These are phyloP conservation scores for Heliconius eleuchia DNA, from an alignment of 1,140 invertebrate species.

Conservation along the genomic window DNA sequence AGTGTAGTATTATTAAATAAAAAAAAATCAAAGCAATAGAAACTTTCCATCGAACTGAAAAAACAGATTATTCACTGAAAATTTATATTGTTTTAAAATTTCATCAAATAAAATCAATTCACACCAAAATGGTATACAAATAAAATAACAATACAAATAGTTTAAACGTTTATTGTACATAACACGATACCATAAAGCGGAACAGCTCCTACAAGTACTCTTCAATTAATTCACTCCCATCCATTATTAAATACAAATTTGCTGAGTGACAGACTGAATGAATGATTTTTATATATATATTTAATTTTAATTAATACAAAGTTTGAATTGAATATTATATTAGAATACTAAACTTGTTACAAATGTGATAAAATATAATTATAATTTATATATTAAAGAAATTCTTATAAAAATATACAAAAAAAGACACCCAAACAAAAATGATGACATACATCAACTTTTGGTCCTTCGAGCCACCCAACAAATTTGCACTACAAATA, in stretches of 20 bases:
- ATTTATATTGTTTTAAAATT: too few species aligned
- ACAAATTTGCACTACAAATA: constrained; percentile 3
- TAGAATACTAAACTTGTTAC: too few species aligned
- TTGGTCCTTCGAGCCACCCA: constrained; percentile 18
- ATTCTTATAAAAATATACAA: too few species aligned
- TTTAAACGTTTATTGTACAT: constrained; percentile 75
- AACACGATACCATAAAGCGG: constrained; percentile 65
- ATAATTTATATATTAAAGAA: too few species aligned
- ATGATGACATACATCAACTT: too few species aligned
- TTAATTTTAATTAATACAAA: neutral
- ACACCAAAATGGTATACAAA: constrained; percentile 20
- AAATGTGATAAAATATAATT: too few species aligned
- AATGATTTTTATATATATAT: neutral
- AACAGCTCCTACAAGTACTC: constrained; percentile 13
- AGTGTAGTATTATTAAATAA: too few species aligned
- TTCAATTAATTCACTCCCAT: neutral
- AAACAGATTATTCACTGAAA: too few species aligned
- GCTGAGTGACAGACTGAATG: neutral
- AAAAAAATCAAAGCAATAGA: too few species aligned
- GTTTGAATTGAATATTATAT: too few species aligned
- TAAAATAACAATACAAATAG: constrained; percentile 48
- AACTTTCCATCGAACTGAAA: too few species aligned
- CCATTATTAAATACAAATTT: neutral
- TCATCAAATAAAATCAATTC: too few species aligned
- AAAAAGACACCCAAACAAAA: neutral